phyloP scores from a whole-genome alignment of 1,140 invertebrate species.

The Drosophila miranda region DNA sequence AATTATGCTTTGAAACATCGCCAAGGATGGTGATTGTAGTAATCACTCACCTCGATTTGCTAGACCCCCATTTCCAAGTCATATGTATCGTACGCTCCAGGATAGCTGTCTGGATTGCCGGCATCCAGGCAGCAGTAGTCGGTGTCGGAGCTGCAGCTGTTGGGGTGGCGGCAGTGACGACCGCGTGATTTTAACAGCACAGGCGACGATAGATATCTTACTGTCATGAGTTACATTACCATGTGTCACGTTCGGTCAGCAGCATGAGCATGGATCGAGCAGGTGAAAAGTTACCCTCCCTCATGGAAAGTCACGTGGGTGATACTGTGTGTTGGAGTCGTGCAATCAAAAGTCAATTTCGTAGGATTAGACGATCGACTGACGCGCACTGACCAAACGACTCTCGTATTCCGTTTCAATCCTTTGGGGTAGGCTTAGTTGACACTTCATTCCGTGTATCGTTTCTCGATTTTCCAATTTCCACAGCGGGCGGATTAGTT shows the following conservation, averaged over 20 bases:
- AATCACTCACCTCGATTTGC: conserved; percentile 48
- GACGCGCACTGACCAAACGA: not conserved
- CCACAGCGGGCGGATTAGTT: conserved; percentile 4
- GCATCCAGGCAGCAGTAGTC: too few species aligned
- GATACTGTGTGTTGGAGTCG: too few species aligned
- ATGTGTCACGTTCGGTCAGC: too few species aligned
- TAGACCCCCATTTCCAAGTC: conserved; percentile 80
- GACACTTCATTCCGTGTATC: conserved; percentile 12
- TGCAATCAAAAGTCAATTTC: conserved; percentile 46
- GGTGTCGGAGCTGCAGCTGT: too few species aligned
- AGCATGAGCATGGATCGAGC: conserved; percentile 22
- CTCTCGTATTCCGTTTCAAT: not conserved
- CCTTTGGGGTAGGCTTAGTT: not conserved
- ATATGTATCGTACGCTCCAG: too few species aligned
- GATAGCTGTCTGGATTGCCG: too few species aligned
- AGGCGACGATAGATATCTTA: too few species aligned
- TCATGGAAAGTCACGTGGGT: conserved; percentile 20
- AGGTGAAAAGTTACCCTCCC: conserved; percentile 21
- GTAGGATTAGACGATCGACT: conserved; percentile 17
- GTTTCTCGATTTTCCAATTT: conserved; percentile 26
- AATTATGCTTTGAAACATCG: too few species aligned
- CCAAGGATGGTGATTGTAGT: too few species aligned
- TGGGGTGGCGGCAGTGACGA: too few species aligned
- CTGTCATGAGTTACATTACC: too few species aligned
- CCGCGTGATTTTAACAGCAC: too few species aligned